These are phyloP conservation scores for Notamacropus eugenii DNA, from an alignment of 2,797 vertebrate species.

Conservation along the genomic window DNA sequence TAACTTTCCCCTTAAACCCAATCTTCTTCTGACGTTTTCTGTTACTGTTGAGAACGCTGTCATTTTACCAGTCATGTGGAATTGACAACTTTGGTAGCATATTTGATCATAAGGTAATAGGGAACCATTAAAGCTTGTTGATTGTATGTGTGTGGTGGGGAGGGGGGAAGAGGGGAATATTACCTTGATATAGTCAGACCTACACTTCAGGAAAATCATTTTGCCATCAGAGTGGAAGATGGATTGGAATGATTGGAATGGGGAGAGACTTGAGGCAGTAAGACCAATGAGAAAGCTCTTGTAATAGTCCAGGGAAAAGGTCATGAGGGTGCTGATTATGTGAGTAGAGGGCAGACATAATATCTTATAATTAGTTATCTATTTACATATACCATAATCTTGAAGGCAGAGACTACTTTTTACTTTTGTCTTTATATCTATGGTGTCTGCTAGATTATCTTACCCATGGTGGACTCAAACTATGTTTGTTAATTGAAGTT, in stretches of 20 bases:
- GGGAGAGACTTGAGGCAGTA: not conserved
- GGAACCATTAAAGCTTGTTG: not conserved
- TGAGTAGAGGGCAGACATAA: not conserved
- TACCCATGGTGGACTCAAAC: not conserved
- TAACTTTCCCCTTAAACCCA: not conserved
- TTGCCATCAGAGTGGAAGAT: not conserved
- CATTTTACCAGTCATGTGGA: not conserved
- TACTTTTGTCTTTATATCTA: not conserved
- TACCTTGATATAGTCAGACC: not conserved
- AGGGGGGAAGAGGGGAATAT: not conserved
- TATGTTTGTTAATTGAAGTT: not conserved
- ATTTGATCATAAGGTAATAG: not conserved
- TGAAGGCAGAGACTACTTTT: not conserved
- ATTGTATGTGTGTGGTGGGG: not conserved
- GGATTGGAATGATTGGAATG: not conserved
- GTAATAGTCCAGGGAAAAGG: not conserved
- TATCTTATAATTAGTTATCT: not conserved
- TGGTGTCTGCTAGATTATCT: not conserved
- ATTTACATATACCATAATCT: not conserved
- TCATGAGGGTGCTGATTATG: not conserved
- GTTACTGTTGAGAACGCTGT: not conserved
- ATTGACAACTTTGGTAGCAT: not conserved
- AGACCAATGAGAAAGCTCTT: not conserved
- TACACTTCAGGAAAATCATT: not conserved
- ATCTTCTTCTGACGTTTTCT: not conserved